Base-by-base conservation (phyloP, 2,888 invertebrate genomes). In the Drosophila robusta region DNA sequence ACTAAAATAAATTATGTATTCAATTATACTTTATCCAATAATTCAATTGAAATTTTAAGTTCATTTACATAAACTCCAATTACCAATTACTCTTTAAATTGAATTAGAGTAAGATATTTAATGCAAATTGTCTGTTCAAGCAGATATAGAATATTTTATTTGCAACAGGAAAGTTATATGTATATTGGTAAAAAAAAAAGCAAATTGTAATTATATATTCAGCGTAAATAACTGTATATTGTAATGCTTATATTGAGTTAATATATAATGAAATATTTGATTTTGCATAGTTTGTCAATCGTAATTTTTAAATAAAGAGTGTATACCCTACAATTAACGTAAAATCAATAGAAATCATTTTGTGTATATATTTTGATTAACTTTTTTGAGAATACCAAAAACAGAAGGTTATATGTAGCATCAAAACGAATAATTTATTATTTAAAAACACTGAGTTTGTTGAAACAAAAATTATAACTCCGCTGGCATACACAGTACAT, bases 201-300 rank as follows among this genome's bases (percentile, higher is more conserved):
- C 29, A 9, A 56, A 75, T 67, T 88, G 88, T 88, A 84, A 88
- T 86, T 88, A 79, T 87, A 64, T 81, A 87, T 88, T 64, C 83
- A 85, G 64, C 85, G 64, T 65, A 56, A 75, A 65, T 64, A 72
- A 51, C 26, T 80, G 74, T 66, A 62, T 74, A 73, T 78, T 69
- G 55, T 64, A 64, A 75, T 74, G 52, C 22, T 42, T 75, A 57
- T 64, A 73, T 69, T 74, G 78, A 62, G 57, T 64, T 75, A 57
- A 66, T 57, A 65, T 66, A 50, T 76, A 45, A 63, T 55, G 18
- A 68, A 76, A 54, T 66, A 64, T 55, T 69, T 72, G 62, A 61
- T 63, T 81, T 73, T 70, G 66, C 70, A 66, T 76, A 67, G 68
- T 81, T 62, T 71, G 65, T 58, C 82, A 72, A 82, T 82, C 76